phyloP scores from a whole-genome alignment of 2,888 invertebrate genomes.

The Trissoscelio sp. region DNA sequence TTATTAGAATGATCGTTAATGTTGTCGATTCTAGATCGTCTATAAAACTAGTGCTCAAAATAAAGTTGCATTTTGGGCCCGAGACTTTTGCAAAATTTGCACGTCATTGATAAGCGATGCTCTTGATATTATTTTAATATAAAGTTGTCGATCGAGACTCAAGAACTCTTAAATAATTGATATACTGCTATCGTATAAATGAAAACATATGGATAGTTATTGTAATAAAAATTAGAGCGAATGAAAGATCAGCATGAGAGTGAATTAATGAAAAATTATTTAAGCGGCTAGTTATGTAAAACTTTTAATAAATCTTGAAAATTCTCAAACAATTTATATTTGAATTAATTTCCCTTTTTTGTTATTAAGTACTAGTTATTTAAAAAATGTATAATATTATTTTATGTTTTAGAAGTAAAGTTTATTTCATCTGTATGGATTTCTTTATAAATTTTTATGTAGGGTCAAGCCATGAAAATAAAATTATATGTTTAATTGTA shows the following conservation, averaged over 20 bases:
- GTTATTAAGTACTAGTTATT: no score
- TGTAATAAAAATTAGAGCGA: slow-evolving; percentile 72
- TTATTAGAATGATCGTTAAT: slow-evolving; percentile 60
- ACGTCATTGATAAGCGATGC: slow-evolving; percentile 12
- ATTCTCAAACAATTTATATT: slow-evolving; percentile 73
- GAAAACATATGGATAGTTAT: slow-evolving; percentile 73
- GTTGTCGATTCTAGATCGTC: slow-evolving; percentile 62
- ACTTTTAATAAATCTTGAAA: slow-evolving; percentile 79
- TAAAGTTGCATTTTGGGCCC: slow-evolving; percentile 25
- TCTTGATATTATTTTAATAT: slow-evolving; percentile 50
- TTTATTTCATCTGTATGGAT: no score
- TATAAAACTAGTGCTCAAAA: slow-evolving; percentile 48
- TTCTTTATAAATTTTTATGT: no score
- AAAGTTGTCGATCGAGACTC: slow-evolving; percentile 62
- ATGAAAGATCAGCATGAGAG: slow-evolving; percentile 48
- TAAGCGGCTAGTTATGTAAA: slow-evolving; percentile 76
- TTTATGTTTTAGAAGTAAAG: no score
- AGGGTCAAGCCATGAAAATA: no score
- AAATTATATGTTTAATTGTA: no score
- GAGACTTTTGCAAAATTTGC: slow-evolving; percentile 31
- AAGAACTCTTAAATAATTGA: slow-evolving; percentile 75
- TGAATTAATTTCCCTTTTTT: no score
- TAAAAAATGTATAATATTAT: no score
- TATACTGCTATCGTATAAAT: slow-evolving; percentile 77
- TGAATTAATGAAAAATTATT: slow-evolving; percentile 64